Evolutionary conservation across 2,888 invertebrate species (phyloP), one percentile per base, ranked within the genome.

Genomic region (Siphlonurus alternatus): DNA sequence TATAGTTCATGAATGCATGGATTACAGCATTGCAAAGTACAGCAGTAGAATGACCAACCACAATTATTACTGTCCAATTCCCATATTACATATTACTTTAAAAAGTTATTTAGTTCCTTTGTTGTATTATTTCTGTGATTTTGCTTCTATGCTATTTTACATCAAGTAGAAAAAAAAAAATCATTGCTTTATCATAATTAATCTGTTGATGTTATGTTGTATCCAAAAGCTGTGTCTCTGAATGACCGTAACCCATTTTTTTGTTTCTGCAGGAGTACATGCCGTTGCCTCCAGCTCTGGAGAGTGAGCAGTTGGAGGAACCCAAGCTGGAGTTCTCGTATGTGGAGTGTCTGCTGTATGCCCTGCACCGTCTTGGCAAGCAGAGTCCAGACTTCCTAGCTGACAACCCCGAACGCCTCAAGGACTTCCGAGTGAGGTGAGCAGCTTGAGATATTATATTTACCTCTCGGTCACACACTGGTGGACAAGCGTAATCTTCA

Each of bases 291-390:
- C 90, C 93, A 64, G 71, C 74, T 18, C 66, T 69, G 65, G 76
- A 82, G 68, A 85, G 86, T 68, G 82, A 80, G 69, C 74, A 77
- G 64, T 77, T 68, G 51, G 75, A 85, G 59, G 83, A 86, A 67
- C 93, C 93, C n/a, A 87, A 89, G 66, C 82, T 96, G 61, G 88
- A 95, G 74, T 96, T 96, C 73, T 92, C 95, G 53, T 88, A 89
- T 73, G 92, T 96, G 1, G 97, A 97, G 78, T 93, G 93, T 78
- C 81, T 95, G 51, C 80, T 97, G 70, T 95, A 82, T 73, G 75
- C 80, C 19, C 81, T 85, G 69, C 84, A 85, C 71, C 87, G 89
- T 64, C 74, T 97, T 60, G 92, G 89, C 63, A 83, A 87, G 67
- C 88, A 88, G 72, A 81, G 83, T 68, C 88, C 91, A 0, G 89